Conservation (phyloP, 2,888 invertebrate genomes). For the Plusia festucae region DNA sequence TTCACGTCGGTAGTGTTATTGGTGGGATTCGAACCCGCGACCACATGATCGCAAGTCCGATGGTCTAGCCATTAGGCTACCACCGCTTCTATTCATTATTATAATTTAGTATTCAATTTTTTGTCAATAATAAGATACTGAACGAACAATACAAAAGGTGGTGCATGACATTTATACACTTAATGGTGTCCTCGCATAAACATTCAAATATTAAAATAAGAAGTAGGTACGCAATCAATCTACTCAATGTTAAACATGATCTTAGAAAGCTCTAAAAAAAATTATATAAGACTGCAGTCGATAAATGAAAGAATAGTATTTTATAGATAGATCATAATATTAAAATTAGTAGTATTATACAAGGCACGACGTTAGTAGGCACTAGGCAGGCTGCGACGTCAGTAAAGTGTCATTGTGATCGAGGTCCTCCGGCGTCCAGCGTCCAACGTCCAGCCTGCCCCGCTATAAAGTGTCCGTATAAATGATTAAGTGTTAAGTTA, state of each 20-base stretch:
- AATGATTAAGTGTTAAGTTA: constrained; percentile 89
- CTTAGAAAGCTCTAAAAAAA: not conserved
- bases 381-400: constrained; percentile 39
- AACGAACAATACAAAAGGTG: too few relatives aligned
- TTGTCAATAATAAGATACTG: too few relatives aligned
- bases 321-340: constrained; percentile 43
- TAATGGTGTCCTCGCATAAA: too few relatives aligned
- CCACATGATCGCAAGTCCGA: too few relatives aligned
- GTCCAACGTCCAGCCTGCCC: constrained; percentile 53
- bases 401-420: constrained; percentile 57
- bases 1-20: too few relatives aligned
- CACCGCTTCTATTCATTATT: too few relatives aligned
- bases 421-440: constrained; percentile 45
- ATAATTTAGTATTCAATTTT: too few relatives aligned
- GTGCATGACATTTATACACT: too few relatives aligned
- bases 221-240: not conserved
- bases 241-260: not conserved
- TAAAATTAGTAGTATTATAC: constrained; percentile 57
- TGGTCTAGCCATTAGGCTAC: too few relatives aligned
- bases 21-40: too few relatives aligned
- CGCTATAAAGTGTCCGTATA: constrained; percentile 83
- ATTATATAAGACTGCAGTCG: too few relatives aligned
- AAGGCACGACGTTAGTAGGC: constrained; percentile 45
- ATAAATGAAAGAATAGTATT: constrained; percentile 17
- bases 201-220: too few relatives aligned